Evolutionary conservation across 2,797 vertebrate species (phyloP).

Genomic region (Acipenser transmontanus): DNA sequence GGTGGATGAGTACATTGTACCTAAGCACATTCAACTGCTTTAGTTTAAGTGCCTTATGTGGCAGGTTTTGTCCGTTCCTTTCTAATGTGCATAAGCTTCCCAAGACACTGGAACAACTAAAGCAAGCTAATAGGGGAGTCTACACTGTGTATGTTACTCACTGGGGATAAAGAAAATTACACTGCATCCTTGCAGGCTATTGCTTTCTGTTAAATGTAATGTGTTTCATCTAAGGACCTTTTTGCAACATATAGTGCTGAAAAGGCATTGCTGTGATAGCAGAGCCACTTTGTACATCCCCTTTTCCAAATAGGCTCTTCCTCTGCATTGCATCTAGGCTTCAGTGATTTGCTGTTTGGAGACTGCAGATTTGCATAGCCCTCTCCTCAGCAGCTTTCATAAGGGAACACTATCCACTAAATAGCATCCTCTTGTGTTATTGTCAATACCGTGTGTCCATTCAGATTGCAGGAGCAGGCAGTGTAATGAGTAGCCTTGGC

Average conservation of each 20-base stretch:
- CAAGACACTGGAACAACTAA: slow-evolving; percentile 51
- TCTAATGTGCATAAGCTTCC: slow-evolving; percentile 47
- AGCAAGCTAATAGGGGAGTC: slow-evolving; percentile 41
- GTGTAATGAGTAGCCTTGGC: slow-evolving; percentile 30
- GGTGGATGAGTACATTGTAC: slow-evolving; percentile 17
- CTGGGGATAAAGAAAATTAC: slow-evolving; percentile 20
- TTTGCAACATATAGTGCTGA: background rate
- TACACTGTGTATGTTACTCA: slow-evolving; percentile 21
- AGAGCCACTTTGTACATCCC: slow-evolving; percentile 58
- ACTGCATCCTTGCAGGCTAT: slow-evolving; percentile 34
- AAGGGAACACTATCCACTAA: slow-evolving; percentile 39
- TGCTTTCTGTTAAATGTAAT: background rate
- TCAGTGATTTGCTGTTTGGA: slow-evolving; percentile 85
- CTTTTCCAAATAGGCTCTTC: slow-evolving; percentile 77
- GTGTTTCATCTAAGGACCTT: background rate
- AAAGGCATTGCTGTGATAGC: slow-evolving; percentile 31
- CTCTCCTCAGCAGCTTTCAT: slow-evolving; percentile 65
- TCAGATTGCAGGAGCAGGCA: slow-evolving; percentile 54
- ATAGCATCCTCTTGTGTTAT: slow-evolving; percentile 41
- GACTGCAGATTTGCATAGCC: slow-evolving; percentile 95
- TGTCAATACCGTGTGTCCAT: slow-evolving; percentile 51
- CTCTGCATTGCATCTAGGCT: slow-evolving; percentile 86
- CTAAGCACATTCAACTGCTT: slow-evolving; percentile 24
- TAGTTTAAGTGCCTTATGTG: slow-evolving; percentile 35
- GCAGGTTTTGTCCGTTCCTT: slow-evolving; percentile 45